Percentiles rank a stretch among this genome's conserved stretches.
Conservation (phyloP, 1,140 invertebrate genomes). For the Drosophila sucinea region DNA sequence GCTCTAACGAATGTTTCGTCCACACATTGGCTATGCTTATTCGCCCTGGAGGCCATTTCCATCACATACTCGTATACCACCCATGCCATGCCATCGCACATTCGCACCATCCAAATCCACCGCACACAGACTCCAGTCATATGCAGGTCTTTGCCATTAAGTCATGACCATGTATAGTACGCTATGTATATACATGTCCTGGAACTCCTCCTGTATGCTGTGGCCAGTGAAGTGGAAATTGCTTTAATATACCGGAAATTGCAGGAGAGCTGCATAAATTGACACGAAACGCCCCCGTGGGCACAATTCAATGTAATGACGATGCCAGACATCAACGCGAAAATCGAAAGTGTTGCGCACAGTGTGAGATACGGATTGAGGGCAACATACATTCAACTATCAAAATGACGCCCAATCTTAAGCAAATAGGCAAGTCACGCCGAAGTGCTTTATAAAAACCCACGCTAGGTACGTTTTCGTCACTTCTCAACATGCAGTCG, state of each 20-base stretch:
- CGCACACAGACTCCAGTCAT: conserved; percentile 36
- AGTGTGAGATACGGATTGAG: neutral
- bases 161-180: conserved; percentile 49
- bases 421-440: neutral
- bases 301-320: conserved; percentile 67
- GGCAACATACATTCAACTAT: neutral
- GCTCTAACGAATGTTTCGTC: conserved; percentile 10
- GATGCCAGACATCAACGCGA: conserved; percentile 33
- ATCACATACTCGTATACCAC: conserved; percentile 1
- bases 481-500: conserved; percentile 4
- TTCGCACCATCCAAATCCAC: conserved; percentile 19
- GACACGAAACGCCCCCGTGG: conserved; percentile 75
- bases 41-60: conserved; percentile 65
- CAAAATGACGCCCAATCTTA: conserved; percentile 7
- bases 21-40: conserved; percentile 37
- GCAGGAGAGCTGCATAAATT: conserved; percentile 80
- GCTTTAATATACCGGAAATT: conserved; percentile 81
- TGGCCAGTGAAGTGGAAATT: conserved; percentile 69
- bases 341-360: conserved; percentile 54
- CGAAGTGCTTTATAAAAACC: too few species aligned
- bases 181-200: neutral
- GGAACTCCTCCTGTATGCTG: conserved; percentile 27
- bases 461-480: neutral
- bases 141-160: conserved; percentile 72
- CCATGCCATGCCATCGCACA: conserved; percentile 1